Conservation (phyloP, 2,888 invertebrate genomes). For the Noctua fimbriata region DNA sequence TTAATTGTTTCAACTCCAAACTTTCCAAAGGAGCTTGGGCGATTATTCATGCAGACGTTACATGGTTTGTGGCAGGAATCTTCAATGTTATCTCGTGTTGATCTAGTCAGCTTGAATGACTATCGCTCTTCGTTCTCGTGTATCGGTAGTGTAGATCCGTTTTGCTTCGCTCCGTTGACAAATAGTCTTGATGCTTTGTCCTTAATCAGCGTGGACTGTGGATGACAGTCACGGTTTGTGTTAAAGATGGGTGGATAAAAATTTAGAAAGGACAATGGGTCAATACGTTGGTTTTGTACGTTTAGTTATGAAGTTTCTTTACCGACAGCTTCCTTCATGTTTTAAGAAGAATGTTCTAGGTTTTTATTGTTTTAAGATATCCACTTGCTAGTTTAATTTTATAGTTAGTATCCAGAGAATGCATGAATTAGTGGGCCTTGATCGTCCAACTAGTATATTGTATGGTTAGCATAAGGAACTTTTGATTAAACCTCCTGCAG, state of each 20-base stretch:
- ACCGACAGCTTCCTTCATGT: background rate
- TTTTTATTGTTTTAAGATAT: background rate
- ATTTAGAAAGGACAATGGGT: background rate
- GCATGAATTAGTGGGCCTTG: background rate
- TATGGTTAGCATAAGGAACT: background rate
- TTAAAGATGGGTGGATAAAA: background rate
- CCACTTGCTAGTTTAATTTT: background rate
- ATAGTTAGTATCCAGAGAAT: background rate
- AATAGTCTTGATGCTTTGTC: constrained; percentile 71
- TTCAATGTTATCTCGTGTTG: constrained; percentile 66
- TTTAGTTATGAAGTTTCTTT: background rate
- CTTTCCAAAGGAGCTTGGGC: constrained; percentile 34
- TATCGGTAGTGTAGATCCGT: constrained; percentile 70
- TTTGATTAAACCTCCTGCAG: background rate
- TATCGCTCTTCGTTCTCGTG: constrained; percentile 69
- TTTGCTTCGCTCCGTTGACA: constrained; percentile 72
- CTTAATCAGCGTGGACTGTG: constrained; percentile 71
- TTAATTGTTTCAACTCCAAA: constrained; percentile 60
- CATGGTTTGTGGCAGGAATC: constrained; percentile 37
- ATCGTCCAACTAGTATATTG: background rate
- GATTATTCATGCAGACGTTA: constrained; percentile 58
- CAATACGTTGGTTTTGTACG: background rate
- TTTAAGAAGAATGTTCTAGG: too few species aligned
- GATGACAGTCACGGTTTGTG: constrained; percentile 26
- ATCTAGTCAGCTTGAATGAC: constrained; percentile 59